Evolutionary conservation across 2,888 invertebrate species (phyloP).

Genomic region (Brachyptera risi): DNA sequence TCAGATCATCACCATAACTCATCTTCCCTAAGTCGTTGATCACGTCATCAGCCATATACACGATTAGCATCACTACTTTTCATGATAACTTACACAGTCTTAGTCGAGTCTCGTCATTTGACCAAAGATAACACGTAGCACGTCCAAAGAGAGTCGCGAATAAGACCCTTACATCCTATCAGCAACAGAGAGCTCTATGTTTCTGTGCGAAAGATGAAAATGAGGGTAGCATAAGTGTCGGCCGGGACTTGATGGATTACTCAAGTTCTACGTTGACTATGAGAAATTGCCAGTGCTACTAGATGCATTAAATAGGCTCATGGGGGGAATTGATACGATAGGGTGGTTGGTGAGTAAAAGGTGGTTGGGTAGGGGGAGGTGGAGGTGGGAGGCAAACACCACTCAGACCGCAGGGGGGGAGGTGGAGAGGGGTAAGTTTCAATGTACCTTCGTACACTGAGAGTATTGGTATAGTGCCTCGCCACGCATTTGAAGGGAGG

Average conservation of each 20-base stretch:
- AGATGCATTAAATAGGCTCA: slow-evolving; percentile 21
- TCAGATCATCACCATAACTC: too few relatives aligned
- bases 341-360: too few relatives aligned
- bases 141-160: too few relatives aligned
- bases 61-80: too few relatives aligned
- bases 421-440: neutral
- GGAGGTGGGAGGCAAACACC: neutral
- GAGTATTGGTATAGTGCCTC: neutral
- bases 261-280: slow-evolving; percentile 22
- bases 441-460: neutral
- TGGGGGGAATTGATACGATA: slow-evolving; percentile 18
- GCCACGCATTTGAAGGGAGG: neutral
- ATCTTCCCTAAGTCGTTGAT: too few relatives aligned
- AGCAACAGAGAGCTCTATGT: too few relatives aligned
- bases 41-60: too few relatives aligned
- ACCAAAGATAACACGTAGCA: too few relatives aligned
- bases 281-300: slow-evolving; percentile 23
- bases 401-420: neutral
- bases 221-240: slow-evolving; percentile 16
- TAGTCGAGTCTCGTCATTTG: too few relatives aligned
- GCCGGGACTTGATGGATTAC: slow-evolving; percentile 24
- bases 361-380: neutral
- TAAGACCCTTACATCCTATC: too few relatives aligned
- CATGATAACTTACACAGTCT: too few relatives aligned
- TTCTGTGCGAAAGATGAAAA: neutral